Evolutionary conservation across 35 echinoderm and acorn worm genomes (phyloP).

Genomic region (Stichopus chloronotus): DNA sequence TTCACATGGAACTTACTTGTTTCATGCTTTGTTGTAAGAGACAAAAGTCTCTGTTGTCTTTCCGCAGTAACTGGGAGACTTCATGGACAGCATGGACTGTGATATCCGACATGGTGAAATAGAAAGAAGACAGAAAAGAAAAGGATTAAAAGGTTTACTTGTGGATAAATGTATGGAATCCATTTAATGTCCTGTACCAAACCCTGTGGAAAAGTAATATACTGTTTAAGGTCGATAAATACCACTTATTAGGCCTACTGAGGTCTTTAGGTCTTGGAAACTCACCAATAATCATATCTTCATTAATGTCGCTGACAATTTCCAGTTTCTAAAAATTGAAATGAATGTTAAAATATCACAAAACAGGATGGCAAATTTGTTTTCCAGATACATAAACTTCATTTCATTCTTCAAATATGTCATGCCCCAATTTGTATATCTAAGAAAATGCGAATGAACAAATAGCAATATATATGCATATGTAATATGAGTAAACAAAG

Average conservation of each 20-base stretch:
- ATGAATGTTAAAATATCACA: too few species aligned
- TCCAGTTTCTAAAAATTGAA: slow-evolving; percentile 30
- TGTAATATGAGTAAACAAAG: too few species aligned
- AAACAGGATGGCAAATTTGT: too few species aligned
- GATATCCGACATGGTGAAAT: not conserved
- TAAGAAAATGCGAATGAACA: too few species aligned
- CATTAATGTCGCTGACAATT: slow-evolving; percentile 55
- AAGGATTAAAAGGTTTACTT: not conserved
- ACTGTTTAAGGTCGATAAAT: not conserved
- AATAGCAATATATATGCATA: too few species aligned
- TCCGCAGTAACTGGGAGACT: slow-evolving; percentile 81
- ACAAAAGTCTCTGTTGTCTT: slow-evolving; percentile 88
- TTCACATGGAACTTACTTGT: slow-evolving; percentile 59
- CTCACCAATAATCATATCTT: slow-evolving; percentile 44
- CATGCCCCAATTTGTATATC: too few species aligned
- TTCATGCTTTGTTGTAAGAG: slow-evolving; percentile 77
- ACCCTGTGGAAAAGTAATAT: too few species aligned
- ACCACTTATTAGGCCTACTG: not conserved
- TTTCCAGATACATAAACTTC: too few species aligned
- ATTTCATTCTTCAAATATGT: too few species aligned
- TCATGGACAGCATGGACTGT: slow-evolving; percentile 83
- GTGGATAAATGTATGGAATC: not conserved
- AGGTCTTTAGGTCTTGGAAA: slow-evolving; percentile 4
- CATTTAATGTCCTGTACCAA: not conserved
- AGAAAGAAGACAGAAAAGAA: not conserved